These are phyloP conservation scores for Myrmecophaga tridactyla DNA, from an alignment of 2,113 vertebrate genomes.

Conservation along the genomic window DNA sequence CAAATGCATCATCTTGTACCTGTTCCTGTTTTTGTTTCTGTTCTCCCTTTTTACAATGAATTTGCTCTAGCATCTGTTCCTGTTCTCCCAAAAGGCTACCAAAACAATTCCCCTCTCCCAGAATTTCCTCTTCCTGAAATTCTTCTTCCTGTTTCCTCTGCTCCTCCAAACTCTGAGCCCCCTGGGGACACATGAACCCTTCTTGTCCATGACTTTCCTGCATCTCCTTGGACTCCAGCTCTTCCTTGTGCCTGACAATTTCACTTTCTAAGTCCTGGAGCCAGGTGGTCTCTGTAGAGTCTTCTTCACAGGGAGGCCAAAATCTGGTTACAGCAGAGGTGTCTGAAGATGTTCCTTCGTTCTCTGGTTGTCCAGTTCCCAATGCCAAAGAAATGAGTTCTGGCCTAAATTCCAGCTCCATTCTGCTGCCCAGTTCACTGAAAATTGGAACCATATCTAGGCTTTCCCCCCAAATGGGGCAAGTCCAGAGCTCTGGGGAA, in stretches of 20 bases:
- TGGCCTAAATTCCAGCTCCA: background rate
- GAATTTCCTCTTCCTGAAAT: background rate
- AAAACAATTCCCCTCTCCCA: background rate
- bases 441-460: fast-evolving
- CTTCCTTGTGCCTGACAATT: background rate
- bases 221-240: background rate
- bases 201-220: background rate
- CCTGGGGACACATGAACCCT: background rate
- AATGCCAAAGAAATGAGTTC: background rate
- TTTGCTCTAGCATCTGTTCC: background rate
- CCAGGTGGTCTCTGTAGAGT: fast-evolving
- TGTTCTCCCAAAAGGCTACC: background rate
- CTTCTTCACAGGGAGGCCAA: background rate
- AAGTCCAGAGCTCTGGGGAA: background rate
- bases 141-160: background rate
- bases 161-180: background rate
- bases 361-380: background rate
- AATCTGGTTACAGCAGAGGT: background rate
- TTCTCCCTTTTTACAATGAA: background rate
- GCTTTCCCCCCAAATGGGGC: background rate
- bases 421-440: background rate
- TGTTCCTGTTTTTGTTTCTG: background rate
- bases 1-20: background rate
- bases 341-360: background rate
- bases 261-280: background rate